Evolutionary conservation across 1,140 invertebrate species (phyloP).

Genomic region (Aphelinus atriplicis): DNA sequence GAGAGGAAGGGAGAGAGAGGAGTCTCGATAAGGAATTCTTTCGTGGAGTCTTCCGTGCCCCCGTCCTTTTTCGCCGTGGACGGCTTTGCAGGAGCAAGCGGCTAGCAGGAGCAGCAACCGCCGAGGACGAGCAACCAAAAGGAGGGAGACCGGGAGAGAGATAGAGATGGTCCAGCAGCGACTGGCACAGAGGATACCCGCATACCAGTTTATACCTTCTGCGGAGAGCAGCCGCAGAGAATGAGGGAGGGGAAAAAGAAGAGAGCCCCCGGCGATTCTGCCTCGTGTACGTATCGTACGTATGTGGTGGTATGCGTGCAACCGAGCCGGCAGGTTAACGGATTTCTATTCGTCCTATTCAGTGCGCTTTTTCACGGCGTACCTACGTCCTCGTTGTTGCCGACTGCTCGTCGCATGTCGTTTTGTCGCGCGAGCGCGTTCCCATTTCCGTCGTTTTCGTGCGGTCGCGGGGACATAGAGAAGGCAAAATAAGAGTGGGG

Average conservation of each 20-base stretch:
- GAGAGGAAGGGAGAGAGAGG: neutral
- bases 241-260: neutral
- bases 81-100: neutral
- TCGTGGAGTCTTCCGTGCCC: constrained; percentile 19
- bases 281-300: neutral
- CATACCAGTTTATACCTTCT: constrained; percentile 30
- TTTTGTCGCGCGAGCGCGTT: constrained; percentile 6
- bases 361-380: constrained; percentile 19
- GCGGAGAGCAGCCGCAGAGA: neutral
- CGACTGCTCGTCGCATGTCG: constrained; percentile 10
- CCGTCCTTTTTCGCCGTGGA: constrained; percentile 9
- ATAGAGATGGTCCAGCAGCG: constrained; percentile 40
- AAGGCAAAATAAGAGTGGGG: constrained; percentile 5
- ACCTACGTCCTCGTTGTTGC: constrained; percentile 3
- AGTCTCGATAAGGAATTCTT: constrained; percentile 38
- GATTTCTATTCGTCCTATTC: constrained; percentile 30
- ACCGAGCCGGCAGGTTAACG: constrained; percentile 32
- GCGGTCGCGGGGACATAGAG: constrained; percentile 2
- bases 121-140: constrained; percentile 20
- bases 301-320: constrained; percentile 2
- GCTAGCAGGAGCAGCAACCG: too few species aligned
- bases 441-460: constrained; percentile 21
- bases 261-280: neutral
- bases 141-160: constrained; percentile 1
- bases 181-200: constrained; percentile 27